phyloP scores from a whole-genome alignment of 2,888 invertebrate species.

The Idaea aversata region DNA sequence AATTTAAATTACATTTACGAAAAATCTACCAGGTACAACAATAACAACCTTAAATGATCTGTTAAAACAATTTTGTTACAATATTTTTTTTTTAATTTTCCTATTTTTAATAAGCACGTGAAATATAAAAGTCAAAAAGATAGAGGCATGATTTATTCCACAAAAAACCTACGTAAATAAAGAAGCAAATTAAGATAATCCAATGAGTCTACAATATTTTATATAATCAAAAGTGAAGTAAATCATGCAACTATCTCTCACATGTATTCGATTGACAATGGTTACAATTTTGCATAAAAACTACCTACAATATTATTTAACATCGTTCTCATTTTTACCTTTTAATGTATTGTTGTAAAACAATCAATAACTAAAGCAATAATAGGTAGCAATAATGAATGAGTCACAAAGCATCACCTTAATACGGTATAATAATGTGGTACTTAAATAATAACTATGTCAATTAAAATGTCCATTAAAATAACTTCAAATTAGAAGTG shows the following conservation, averaged over 20 bases:
- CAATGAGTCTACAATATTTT: background rate
- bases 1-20: background rate
- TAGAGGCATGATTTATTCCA: background rate
- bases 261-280: background rate
- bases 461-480: background rate
- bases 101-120: background rate
- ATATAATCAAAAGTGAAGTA: background rate
- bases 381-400: background rate
- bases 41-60: background rate
- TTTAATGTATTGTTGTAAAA: background rate
- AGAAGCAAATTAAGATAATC: background rate
- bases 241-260: background rate
- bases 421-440: background rate
- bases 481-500: background rate
- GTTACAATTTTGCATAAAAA: background rate
- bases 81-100: background rate
- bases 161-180: background rate
- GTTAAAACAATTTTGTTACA: background rate
- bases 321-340: background rate
- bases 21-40: background rate
- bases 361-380: background rate
- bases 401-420: background rate
- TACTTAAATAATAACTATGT: background rate
- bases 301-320: background rate
- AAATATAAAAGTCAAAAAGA: background rate